Base-by-base conservation (phyloP, 1,140 invertebrate genomes). In the Nixonia krombeini region DNA sequence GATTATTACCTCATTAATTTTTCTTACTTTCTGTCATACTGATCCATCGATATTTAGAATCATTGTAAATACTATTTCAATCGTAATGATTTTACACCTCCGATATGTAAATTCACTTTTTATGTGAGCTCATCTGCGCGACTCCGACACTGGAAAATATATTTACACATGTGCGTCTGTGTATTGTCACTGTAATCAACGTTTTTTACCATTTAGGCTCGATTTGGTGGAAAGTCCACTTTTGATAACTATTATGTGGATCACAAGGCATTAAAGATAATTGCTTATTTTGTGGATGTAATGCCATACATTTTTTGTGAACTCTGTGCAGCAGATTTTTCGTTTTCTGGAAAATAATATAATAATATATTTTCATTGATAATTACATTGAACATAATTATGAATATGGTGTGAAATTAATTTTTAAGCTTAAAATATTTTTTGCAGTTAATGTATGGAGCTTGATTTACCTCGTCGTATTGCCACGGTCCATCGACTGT, bases 401-500 rank as follows among this genome's bases (percentile, higher is more conserved):
- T 12, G 6, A 35, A 33, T 52, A 16, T 56, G 12, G 35, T 49
- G 33, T 50, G 15, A 37, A 13, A 15, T 15, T 37, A 40, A 4
- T 38, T 23, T 18, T 4, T 33, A 42, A 25, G 1, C 10, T 6
- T n/a, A 21, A 29, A 44, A 38, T 33, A 47, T 46, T 31, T 33
- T 23, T 23, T 23, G 12, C 1, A 4, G 31, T 46, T 21, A 25
- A 56, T 46, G 17, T 26, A 33, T 4, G 16, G 2, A 18, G 23
- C 5, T 6, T n/a, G 6, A 29, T 61, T 74, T 75, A 89, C 90
- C 85, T 93, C 89, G 75, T 94, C 90, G 80, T 93, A 98, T 73
- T 91, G 87, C 96, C 96, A 98, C 1, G 94, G 95, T 3, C 96
- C 96, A 78, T 97, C 92, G 2, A 96, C 95, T 16, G 94, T 96